Evolutionary conservation across 2,888 invertebrate genomes (phyloP).

Genomic region (Tenthredo mesomela): DNA sequence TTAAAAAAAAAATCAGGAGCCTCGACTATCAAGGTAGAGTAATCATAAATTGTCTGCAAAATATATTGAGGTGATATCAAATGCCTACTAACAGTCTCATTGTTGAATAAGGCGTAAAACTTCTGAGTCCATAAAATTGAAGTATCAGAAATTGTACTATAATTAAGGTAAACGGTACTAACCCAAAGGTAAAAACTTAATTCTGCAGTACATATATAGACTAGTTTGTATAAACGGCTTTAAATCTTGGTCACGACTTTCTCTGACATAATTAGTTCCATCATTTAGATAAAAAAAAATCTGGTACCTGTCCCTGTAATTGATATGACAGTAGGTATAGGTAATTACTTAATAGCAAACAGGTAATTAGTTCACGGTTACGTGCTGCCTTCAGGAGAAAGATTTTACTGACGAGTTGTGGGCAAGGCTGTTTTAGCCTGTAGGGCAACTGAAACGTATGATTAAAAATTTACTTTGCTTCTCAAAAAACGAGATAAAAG

Average conservation of each 20-base stretch:
- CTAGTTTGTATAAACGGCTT: neutral
- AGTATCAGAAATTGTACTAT: neutral
- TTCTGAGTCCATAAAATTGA: neutral
- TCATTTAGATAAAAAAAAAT: constrained; percentile 36
- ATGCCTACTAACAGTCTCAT: too few relatives aligned
- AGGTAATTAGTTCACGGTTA: constrained; percentile 44
- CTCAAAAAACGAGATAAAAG: neutral
- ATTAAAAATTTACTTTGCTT: neutral
- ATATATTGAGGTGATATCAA: neutral
- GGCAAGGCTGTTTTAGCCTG: constrained; percentile 1
- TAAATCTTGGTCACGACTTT: constrained; percentile 30
- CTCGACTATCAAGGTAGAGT: constrained; percentile 14
- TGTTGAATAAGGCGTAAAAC: neutral
- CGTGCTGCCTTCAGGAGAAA: neutral
- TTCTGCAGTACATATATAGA: neutral
- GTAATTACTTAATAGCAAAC: constrained; percentile 39
- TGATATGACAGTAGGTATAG: constrained; percentile 27
- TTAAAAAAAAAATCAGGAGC: neutral
- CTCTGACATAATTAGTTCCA: constrained; percentile 37
- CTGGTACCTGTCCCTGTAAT: constrained; percentile 26
- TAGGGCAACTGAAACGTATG: neutral
- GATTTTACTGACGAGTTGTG: constrained; percentile 19
- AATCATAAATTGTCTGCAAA: neutral
- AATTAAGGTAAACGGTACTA: constrained; percentile 1
- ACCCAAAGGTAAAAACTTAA: neutral